phyloP scores from a whole-genome alignment of 2,888 invertebrate species.

The Saturnia japonica region DNA sequence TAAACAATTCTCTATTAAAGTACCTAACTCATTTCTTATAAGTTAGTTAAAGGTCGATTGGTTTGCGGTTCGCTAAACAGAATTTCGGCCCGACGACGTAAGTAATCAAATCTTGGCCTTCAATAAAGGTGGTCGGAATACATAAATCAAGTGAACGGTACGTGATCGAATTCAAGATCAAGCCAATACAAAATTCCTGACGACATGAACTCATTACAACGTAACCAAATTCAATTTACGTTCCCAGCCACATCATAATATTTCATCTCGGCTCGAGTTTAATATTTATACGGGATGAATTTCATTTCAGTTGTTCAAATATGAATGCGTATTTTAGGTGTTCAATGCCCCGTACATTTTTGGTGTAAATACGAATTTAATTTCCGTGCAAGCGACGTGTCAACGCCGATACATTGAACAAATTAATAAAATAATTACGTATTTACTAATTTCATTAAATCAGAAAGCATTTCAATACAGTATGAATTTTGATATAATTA shows the following conservation, averaged over 20 bases:
- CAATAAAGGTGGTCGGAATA: slow-evolving; percentile 71
- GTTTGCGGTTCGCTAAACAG: slow-evolving; percentile 53
- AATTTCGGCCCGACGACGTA: slow-evolving; percentile 52
- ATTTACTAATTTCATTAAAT: not conserved
- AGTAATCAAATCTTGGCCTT: slow-evolving; percentile 71
- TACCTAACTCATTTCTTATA: slow-evolving; percentile 33
- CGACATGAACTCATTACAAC: slow-evolving; percentile 77
- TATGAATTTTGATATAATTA: not conserved
- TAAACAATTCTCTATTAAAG: not conserved
- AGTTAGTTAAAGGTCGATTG: slow-evolving; percentile 49
- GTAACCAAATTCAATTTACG: slow-evolving; percentile 78
- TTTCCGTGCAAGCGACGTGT: slow-evolving; percentile 14
- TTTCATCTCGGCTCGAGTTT: slow-evolving; percentile 62
- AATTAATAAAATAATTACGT: not conserved
- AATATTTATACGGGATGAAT: slow-evolving; percentile 55
- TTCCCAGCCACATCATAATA: slow-evolving; percentile 70
- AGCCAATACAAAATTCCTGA: slow-evolving; percentile 66
- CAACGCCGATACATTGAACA: slow-evolving; percentile 22
- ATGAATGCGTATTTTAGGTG: slow-evolving; percentile 45
- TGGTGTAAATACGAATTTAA: slow-evolving; percentile 39
- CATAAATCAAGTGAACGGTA: slow-evolving; percentile 74
- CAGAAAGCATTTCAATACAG: not conserved
- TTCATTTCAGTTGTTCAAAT: slow-evolving; percentile 51
- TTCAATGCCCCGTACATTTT: slow-evolving; percentile 38
- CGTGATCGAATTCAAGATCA: slow-evolving; percentile 78